Conservation (phyloP, 1,140 invertebrate species). For the Drosophila guanche region DNA sequence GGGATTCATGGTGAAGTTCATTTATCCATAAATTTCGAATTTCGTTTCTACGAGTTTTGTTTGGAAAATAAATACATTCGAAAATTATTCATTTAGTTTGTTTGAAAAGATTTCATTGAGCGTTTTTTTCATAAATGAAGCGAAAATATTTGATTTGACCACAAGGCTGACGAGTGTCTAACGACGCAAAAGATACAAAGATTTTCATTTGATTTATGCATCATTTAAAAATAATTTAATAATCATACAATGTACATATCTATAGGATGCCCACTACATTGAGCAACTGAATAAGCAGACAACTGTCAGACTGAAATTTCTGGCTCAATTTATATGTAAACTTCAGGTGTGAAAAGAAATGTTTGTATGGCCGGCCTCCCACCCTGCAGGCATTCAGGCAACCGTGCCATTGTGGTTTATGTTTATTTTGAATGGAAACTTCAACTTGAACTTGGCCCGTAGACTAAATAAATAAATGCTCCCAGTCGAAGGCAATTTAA, state of each 20-base stretch:
- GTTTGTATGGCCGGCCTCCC: slow-evolving; percentile 7
- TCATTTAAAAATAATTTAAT: too few species aligned
- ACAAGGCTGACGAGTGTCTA: slow-evolving; percentile 13
- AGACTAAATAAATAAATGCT: not conserved
- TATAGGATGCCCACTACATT: too few species aligned
- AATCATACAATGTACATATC: too few species aligned
- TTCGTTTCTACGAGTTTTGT: slow-evolving; percentile 16
- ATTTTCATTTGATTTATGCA: slow-evolving; percentile 2
- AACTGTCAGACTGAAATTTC: not conserved
- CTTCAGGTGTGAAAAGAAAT: slow-evolving; percentile 60
- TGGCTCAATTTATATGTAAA: slow-evolving; percentile 54
- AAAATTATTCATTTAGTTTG: slow-evolving; percentile 34
- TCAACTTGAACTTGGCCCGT: slow-evolving; percentile 72
- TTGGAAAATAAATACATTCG: slow-evolving; percentile 39
- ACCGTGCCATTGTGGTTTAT: slow-evolving; percentile 35
- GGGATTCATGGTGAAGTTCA: slow-evolving; percentile 54
- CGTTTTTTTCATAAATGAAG: slow-evolving; percentile 26
- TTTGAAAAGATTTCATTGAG: slow-evolving; percentile 27
- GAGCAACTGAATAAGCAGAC: slow-evolving; percentile 27
- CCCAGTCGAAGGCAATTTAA: slow-evolving; percentile 52
- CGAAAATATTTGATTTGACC: slow-evolving; percentile 18
- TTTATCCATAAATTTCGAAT: slow-evolving; percentile 47
- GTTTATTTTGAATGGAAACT: slow-evolving; percentile 51
- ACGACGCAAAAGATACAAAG: not conserved
- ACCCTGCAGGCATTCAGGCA: slow-evolving; percentile 3